phyloP scores from a whole-genome alignment of 2,113 vertebrate genomes.

The Syngnathoides biaculeatus region DNA sequence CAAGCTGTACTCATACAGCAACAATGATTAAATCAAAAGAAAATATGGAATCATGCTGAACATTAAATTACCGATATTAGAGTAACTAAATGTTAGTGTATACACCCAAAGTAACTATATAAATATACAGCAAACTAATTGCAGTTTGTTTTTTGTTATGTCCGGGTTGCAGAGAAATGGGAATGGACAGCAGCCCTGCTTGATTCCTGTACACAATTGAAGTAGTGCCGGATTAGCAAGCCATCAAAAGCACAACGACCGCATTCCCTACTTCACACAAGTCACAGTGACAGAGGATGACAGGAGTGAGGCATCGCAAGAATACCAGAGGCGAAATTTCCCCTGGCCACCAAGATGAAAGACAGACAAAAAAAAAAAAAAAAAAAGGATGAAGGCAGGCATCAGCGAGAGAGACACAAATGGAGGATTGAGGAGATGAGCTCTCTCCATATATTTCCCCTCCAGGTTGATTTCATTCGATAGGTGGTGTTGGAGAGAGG shows the following conservation, averaged over 20 bases:
- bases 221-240: not conserved
- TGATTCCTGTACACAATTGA: not conserved
- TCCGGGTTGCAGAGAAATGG: not conserved
- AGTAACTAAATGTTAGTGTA: not conserved
- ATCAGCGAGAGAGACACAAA: not conserved
- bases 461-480: not conserved
- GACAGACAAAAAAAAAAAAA: not conserved
- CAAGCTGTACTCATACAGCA: not conserved
- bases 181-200: not conserved
- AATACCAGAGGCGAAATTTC: slow-evolving; percentile 11
- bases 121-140: not conserved
- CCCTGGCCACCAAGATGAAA: not conserved
- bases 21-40: slow-evolving; percentile 2
- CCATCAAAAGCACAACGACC: slow-evolving; percentile 10
- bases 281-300: slow-evolving; percentile 28
- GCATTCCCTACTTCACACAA: not conserved
- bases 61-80: not conserved
- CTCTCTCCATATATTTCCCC: not conserved
- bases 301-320: not conserved
- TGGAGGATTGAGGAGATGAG: slow-evolving; percentile 2
- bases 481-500: not conserved
- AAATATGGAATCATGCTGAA: slow-evolving; percentile 6
- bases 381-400: not conserved
- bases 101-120: not conserved
- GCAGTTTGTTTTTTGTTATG: not conserved